Evolutionary conservation across 92 coral and sea anemone species (phyloP), one percentile per base, ranked within the genome.

Genomic region (Scolanthus callimorphus): DNA sequence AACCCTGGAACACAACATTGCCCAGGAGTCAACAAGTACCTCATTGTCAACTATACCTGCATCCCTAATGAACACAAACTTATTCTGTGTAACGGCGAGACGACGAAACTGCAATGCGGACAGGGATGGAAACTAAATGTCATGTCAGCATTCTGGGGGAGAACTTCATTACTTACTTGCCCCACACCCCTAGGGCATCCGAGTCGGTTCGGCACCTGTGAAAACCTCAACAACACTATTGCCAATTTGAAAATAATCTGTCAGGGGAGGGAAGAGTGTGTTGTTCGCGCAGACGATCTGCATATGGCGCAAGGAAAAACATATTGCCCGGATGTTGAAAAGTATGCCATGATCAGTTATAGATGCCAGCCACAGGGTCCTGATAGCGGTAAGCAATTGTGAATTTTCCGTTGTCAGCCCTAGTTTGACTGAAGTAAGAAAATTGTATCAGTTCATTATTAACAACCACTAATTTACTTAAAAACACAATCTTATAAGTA

Each of bases 1-100:
- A 81, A 74, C 54, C 86, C 84, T 20, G 99, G 99, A 12, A 81
- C 80, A 1, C 56, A 77, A 17, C 96, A 94, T 47, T 94, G 99
- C 52, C 96, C 99, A 1, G 99, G 99, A 17, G 83, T 89, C 17
- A 85, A 94, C 60, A 94, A 94, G 63, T 94, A 94, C 73, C 55
- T 94, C 57, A 72, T 83, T 39, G 83, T 94, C 3, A 94, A 94
- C 52, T 94, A 94, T 49, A 81, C 90, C 13, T 94, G 99, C 28
- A 83, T 84, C 28, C 94, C 99, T 0, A 75, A 84, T 27, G 85
- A 83, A 49, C 83, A 69, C n/a, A 90, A 94, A 49, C 83, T 94
- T 30, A 91, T 90, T 21, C 77, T 94, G 53, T 94, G 99, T 59
- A 85, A 82, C 27, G 96, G 99, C 20, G 99, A 94, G 65, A 80